These are phyloP conservation scores for Cebus imitator DNA, from an alignment of 2,113 vertebrate species.

Conservation along the genomic window DNA sequence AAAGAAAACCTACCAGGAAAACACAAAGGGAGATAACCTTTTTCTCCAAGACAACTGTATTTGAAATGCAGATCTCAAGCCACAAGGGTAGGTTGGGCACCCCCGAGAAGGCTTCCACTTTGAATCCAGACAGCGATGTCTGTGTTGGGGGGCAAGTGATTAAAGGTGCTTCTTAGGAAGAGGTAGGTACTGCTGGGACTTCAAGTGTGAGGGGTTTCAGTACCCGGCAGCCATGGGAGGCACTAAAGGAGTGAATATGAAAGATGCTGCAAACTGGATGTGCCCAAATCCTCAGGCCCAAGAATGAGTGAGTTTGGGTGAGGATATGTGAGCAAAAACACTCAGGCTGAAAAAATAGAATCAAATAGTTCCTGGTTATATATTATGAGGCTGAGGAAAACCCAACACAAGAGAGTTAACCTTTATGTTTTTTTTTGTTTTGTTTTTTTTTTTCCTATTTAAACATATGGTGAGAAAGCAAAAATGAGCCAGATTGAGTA, in stretches of 20 bases:
- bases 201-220: not conserved
- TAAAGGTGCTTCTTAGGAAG: not conserved
- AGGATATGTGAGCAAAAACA: not conserved
- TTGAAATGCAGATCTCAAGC: slow-evolving; percentile 11
- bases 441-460: not conserved
- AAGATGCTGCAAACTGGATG: not conserved
- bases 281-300: not conserved
- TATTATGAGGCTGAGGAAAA: not conserved
- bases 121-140: not conserved
- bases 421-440: not conserved
- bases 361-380: not conserved
- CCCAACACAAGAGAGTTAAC: not conserved
- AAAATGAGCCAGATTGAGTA: not conserved
- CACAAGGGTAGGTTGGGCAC: not conserved
- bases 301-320: not conserved
- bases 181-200: not conserved
- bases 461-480: slow-evolving; percentile 11
- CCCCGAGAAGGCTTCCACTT: not conserved
- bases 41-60: not conserved
- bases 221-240: not conserved
- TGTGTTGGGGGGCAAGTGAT: not conserved
- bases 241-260: not conserved
- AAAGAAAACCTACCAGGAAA: not conserved
- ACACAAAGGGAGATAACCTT: not conserved
- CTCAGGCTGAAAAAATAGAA: not conserved